Evolutionary conservation across 2,113 vertebrate genomes (phyloP).

Genomic region (Corythornis madagascariensis): DNA sequence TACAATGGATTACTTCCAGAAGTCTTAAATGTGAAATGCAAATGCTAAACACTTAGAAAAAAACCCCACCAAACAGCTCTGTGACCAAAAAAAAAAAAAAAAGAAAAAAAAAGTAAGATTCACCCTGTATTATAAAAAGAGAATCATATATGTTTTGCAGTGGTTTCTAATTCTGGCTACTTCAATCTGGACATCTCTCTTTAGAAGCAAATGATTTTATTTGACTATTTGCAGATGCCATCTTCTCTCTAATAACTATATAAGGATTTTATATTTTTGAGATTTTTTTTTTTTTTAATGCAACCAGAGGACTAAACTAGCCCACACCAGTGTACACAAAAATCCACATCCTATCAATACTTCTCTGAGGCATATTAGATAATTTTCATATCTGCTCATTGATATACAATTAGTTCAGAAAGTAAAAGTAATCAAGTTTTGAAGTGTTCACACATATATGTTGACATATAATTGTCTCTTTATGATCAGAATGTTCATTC

Average conservation of each 20-base stretch:
- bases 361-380: not conserved
- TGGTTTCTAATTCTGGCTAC: not conserved
- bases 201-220: not conserved
- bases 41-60: not conserved
- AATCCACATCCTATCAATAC: not conserved
- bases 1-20: not conserved
- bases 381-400: not conserved
- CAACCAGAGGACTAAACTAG: not conserved
- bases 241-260: not conserved
- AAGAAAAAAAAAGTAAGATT: not conserved
- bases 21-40: not conserved
- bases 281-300: not conserved
- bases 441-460: not conserved
- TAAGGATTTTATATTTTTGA: not conserved
- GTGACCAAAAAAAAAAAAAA: not conserved
- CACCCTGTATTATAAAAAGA: not conserved
- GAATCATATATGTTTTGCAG: not conserved
- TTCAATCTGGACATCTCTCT: not conserved
- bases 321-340: not conserved
- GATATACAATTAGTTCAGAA: not conserved
- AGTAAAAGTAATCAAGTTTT: not conserved
- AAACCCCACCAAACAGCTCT: accelerated
- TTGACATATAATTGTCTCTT: not conserved
- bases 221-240: not conserved
- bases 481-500: not conserved